Evolutionary conservation across 2,888 invertebrate species (phyloP).

Genomic region (Xestia xanthographa): DNA sequence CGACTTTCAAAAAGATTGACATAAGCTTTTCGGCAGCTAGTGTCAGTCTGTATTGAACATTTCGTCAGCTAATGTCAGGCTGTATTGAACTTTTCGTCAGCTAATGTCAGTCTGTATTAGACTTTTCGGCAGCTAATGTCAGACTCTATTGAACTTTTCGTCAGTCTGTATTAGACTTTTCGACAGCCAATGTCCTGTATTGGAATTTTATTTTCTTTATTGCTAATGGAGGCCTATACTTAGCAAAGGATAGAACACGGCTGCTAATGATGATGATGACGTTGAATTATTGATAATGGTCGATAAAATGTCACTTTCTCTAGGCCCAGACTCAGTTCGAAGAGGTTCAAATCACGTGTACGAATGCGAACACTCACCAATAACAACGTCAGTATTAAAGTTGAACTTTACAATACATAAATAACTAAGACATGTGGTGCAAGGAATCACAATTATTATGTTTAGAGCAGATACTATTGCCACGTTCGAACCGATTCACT

Average conservation of each 20-base stretch:
- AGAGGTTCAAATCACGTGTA: neutral
- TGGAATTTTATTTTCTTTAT: neutral
- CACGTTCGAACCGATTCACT: conserved; percentile 60
- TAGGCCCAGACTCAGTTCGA: neutral
- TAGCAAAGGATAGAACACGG: neutral
- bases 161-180: neutral
- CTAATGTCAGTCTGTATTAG: neutral
- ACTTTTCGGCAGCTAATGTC: neutral
- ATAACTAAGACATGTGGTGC: conserved; percentile 65
- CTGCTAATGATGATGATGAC: neutral
- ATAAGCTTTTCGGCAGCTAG: neutral
- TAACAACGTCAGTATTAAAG: conserved; percentile 64
- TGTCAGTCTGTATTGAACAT: neutral
- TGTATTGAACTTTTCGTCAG: neutral
- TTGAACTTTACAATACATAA: conserved; percentile 68
- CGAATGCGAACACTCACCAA: conserved; percentile 46
- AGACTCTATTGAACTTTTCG: neutral
- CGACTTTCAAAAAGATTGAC: neutral
- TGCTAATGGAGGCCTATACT: neutral
- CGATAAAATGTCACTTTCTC: neutral
- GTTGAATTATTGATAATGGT: too few species aligned
- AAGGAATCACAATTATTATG: conserved; percentile 65
- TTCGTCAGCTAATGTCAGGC: neutral
- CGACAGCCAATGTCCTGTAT: neutral
- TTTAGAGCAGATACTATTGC: conserved; percentile 55